Base-by-base conservation (phyloP, 2,888 invertebrate genomes). In the Leucozona laternaria region DNA sequence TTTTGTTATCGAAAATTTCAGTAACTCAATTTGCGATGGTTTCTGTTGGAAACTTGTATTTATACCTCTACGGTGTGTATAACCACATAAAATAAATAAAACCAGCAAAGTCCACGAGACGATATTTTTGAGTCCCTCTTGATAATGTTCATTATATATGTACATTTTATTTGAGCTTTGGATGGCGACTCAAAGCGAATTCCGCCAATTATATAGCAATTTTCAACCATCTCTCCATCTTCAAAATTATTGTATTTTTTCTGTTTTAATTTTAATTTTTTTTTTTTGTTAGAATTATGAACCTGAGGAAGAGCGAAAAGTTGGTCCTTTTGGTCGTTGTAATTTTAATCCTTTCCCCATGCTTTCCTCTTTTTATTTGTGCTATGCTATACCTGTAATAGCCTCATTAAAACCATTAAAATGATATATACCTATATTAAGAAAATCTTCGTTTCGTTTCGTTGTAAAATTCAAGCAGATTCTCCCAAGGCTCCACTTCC, bases 341-440 rank as follows among this genome's bases (percentile, higher is more conserved):
- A 45, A 28, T 7, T 64, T 45, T 64, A 64, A 64, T 64, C 64
- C 64, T 45, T 58, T 28, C 15, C 13, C 7, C 5, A 34, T 62
- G 25, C 55, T 37, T 55, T 43, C 25, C 20, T 43, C 4, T 37
- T 50, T 28, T 31, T 40, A 58, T 66, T 34, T 37, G 17, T 60
- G 40, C 40, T 28, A 40, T 22, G 22, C 43, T 60, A n/a, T n/a
- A 82, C 60, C 78, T 70, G 73, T 79, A 53, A 83, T 60, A 55
- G 73, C 70, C 79, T 79, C 79, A 83, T 83, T 83, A 75, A 57
- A 75, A 73, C 40, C 68, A 53, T 82, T 78, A 78, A 73, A 83
- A 79, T 83, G 34, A 62, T 75, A 79, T 45, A 82, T 43, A 62
- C 40, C 10, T 40, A 45, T 64, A 64, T 37, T 58, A 62, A 43